Evolutionary conservation across 2,113 vertebrate species (phyloP).

Genomic region (Aix galericulata): DNA sequence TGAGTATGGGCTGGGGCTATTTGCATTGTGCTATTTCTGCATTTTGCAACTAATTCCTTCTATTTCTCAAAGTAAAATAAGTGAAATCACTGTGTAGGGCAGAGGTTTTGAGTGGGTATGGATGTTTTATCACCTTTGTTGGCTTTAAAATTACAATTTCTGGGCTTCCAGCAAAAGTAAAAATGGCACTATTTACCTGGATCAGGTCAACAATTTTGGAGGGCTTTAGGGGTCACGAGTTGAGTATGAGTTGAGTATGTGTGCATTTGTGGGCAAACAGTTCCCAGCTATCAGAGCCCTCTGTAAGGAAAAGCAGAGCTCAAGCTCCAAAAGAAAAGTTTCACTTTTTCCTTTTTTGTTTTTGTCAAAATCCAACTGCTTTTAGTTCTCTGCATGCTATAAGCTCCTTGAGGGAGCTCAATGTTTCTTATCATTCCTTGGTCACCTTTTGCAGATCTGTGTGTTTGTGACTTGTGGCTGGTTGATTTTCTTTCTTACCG

Average conservation of each 20-base stretch:
- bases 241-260: neutral
- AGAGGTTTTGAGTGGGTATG: rapidly evolving
- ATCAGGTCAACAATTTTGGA: neutral
- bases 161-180: neutral
- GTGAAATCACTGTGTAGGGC: neutral
- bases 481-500: neutral
- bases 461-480: neutral
- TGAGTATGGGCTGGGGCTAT: neutral
- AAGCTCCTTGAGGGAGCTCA: neutral
- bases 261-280: neutral
- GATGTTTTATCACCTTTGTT: neutral
- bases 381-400: neutral
- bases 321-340: neutral
- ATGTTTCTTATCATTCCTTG: neutral
- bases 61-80: neutral
- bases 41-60: neutral
- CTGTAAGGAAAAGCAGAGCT: neutral
- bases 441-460: neutral
- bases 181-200: neutral
- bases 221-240: neutral
- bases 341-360: neutral
- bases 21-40: neutral
- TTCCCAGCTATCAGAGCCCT: neutral
- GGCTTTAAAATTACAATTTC: neutral
- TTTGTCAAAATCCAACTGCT: neutral